These are phyloP conservation scores for Thomomys bottae DNA, from an alignment of 2,113 vertebrate species.

Conservation along the genomic window DNA sequence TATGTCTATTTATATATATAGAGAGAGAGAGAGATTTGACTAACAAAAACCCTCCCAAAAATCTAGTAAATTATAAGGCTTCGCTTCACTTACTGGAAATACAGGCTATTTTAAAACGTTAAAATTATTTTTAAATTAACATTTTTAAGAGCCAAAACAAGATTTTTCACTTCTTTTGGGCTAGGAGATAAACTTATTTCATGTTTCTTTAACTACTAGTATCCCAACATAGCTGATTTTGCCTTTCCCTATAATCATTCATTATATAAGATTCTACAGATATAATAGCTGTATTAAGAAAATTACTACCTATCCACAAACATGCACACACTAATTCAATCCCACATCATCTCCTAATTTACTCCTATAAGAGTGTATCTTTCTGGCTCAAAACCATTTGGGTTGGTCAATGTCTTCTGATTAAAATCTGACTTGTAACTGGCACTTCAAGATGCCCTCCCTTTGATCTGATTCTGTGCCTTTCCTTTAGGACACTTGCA, in stretches of 20 bases:
- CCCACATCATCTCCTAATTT: background rate
- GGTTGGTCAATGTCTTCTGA: background rate
- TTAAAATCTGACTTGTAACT: constrained; percentile 53
- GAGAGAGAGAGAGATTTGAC: no score
- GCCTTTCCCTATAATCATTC: constrained; percentile 6
- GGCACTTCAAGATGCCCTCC: constrained; percentile 18
- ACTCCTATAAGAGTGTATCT: background rate
- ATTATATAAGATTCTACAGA: background rate
- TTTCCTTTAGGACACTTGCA: constrained; percentile 4
- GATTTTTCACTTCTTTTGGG: constrained; percentile 25
- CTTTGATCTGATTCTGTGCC: background rate
- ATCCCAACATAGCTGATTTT: constrained; percentile 19
- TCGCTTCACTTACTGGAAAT: constrained; percentile 34
- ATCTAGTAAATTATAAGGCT: constrained; percentile 13
- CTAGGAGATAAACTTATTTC: constrained; percentile 36
- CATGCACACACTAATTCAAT: background rate
- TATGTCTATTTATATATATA: no score
- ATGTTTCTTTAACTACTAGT: constrained; percentile 40
- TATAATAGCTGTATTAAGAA: constrained; percentile 32
- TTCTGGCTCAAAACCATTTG: constrained; percentile 27
- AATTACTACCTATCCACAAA: constrained; percentile 29
- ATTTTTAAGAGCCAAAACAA: constrained; percentile 36
- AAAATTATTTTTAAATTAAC: constrained; percentile 53
- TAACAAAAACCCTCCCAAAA: constrained; percentile 31
- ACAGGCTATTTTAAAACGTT: background rate